Evolutionary conservation across 2,113 vertebrate species (phyloP), one percentile per base, ranked within the genome.

Genomic region (Chamaetylas fuelleborni): DNA sequence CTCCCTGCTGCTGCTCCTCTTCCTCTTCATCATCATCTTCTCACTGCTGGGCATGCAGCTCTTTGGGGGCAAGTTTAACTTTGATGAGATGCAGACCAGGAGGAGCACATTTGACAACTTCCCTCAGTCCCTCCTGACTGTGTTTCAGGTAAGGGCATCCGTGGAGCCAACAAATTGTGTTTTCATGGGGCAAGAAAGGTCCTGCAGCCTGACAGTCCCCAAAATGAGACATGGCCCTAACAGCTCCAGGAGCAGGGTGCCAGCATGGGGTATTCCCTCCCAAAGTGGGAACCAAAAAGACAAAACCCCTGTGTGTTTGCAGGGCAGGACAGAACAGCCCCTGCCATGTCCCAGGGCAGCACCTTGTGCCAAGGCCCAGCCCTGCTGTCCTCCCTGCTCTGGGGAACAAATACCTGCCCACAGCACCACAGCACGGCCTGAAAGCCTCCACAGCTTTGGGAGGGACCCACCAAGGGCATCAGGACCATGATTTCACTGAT

Each of bases 11-110:
- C 98, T 99, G 61, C 98, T 99, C 25, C 99, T 99, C 94, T 99
- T 99, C 98, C 99, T 99, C 97, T 99, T 99, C 98, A 99, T 99
- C 98, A 99, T 99, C 98, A 99, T 99, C 98, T 99, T 99, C 98
- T 99, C 99, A 9, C 98, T 99, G 65, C 98, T 99, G 87, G 99
- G 99, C 53, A 99, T 99, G 99, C 99, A 99, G 98, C 99, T 99
- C 42, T 99, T 99, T 81, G 99, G 99, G 74, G 99, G 99, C 24
- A 99, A 99, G 97, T 99, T 99, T 98, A 99, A 99, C 97, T 99
- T 99, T 8, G 99, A 99, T 43, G 99, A 98, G 96, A 98, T 98
- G 98, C 98, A 99, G 95, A 99, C 99, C 11, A 98, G 99, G 34
- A 98, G 99, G 78, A 99, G 99, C 93, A 99, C 99, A 0, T 99